Percentiles rank a stretch among this genome's conserved stretches.
Evolutionary conservation across 2,888 invertebrate genomes (phyloP).

Genomic region (Melanophora roralis): DNA sequence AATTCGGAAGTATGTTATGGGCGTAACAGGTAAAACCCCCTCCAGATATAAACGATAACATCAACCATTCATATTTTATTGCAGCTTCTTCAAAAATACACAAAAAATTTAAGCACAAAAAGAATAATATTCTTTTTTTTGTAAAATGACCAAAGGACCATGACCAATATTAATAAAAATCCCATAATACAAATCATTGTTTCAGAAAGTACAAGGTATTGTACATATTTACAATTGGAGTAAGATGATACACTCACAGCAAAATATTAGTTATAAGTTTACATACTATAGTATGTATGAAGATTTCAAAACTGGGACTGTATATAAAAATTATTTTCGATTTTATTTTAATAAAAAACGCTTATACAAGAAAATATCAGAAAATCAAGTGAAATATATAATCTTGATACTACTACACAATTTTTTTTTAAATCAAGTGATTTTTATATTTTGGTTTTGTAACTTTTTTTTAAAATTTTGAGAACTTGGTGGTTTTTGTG

Average conservation of each 20-base stretch:
- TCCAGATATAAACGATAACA: slow-evolving; percentile 56
- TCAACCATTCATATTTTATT: slow-evolving; percentile 32
- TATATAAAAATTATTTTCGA: too few relatives aligned
- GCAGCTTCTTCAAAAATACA: slow-evolving; percentile 25
- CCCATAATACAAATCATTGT: slow-evolving; percentile 57
- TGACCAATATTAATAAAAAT: slow-evolving; percentile 62
- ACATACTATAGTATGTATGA: too few relatives aligned
- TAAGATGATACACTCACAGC: slow-evolving; percentile 13
- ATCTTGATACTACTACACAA: too few relatives aligned
- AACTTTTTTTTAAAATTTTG: too few relatives aligned
- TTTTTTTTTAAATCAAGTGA: too few relatives aligned
- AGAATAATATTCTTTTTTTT: slow-evolving; percentile 34
- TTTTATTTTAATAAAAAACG: too few relatives aligned
- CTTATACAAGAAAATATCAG: too few relatives aligned
- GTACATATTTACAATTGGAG: slow-evolving; percentile 17
- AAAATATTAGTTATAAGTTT: not conserved
- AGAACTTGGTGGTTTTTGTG: too few relatives aligned
- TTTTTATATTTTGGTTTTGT: too few relatives aligned
- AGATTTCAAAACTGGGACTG: too few relatives aligned
- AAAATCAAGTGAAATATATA: too few relatives aligned
- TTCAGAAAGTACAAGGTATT: slow-evolving; percentile 19
- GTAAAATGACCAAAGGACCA: slow-evolving; percentile 53
- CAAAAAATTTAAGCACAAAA: slow-evolving; percentile 4
- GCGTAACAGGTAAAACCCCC: slow-evolving; percentile 59
- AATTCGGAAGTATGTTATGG: slow-evolving; percentile 64